A percentile compares a stretch with the other conserved stretches of the same genome.
Evolutionary conservation across 92 coral and sea anemone genomes (phyloP).

Genomic region (Epizoanthus scotinus): DNA sequence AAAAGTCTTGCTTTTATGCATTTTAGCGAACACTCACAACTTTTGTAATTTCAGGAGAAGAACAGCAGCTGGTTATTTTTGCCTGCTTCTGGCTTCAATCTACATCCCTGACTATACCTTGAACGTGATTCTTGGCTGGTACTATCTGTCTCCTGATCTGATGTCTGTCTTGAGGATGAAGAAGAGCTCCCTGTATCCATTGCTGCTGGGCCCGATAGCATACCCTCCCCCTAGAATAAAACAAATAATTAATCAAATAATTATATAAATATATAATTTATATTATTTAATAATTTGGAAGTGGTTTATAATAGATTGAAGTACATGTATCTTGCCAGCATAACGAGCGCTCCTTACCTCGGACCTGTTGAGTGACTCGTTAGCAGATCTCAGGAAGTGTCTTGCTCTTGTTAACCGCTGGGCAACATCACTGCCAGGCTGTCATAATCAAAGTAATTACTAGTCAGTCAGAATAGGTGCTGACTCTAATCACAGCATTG

Average conservation of each 20-base stretch:
- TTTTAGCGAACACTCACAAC: no score
- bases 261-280: no score
- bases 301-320: no score
- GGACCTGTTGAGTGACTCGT: slow-evolving; percentile 65
- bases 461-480: no score
- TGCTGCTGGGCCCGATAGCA: slow-evolving; percentile 43
- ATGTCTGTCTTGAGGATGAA: slow-evolving; percentile 8
- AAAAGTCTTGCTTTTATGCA: no score
- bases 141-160: background rate
- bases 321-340: no score
- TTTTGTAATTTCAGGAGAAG: no score
- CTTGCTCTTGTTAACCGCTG: slow-evolving; percentile 87
- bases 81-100: no score
- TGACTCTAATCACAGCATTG: no score
- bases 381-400: slow-evolving; percentile 72
- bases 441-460: background rate
- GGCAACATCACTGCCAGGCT: slow-evolving; percentile 90
- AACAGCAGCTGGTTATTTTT: no score
- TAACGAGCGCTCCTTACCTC: slow-evolving; percentile 53
- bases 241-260: background rate
- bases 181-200: slow-evolving; percentile 58
- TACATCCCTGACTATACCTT: slow-evolving; percentile 22
- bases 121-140: background rate
- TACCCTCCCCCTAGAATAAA: slow-evolving; percentile 63
- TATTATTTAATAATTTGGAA: no score